Conservation (phyloP, 2,888 invertebrate genomes). For the Caenorhabditis angaria region DNA sequence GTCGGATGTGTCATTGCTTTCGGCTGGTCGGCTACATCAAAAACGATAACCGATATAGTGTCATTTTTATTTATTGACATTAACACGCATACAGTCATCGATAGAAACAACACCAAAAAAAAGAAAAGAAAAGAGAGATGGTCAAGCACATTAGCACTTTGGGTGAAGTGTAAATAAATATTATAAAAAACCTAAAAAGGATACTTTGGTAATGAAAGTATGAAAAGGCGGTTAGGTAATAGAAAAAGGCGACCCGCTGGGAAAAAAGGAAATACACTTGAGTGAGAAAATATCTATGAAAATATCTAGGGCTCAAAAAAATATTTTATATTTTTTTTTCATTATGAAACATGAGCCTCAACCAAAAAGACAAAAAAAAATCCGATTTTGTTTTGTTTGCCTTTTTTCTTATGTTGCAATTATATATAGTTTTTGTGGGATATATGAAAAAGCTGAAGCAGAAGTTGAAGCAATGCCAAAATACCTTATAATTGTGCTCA, state of each 20-base stretch:
- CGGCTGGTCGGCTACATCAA: neutral
- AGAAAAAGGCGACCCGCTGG: neutral
- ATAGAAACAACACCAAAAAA: neutral
- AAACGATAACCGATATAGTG: conserved; percentile 3
- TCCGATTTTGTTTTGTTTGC: neutral
- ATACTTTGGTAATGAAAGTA: conserved; percentile 1
- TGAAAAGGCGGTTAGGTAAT: conserved; percentile 8
- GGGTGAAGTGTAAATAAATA: conserved; percentile 19
- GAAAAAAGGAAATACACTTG: too few species aligned
- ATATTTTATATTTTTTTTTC: too few species aligned
- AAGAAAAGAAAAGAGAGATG: conserved; percentile 12
- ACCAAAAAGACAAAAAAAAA: neutral
- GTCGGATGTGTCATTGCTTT: neutral
- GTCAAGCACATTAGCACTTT: conserved; percentile 29
- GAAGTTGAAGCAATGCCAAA: neutral
- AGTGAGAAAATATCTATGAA: too few species aligned
- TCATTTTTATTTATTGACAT: conserved; percentile 6
- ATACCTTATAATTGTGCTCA: conserved; percentile 4
- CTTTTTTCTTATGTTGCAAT: conserved; percentile 2
- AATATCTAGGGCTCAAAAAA: neutral
- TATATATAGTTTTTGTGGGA: neutral
- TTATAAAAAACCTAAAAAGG: conserved; percentile 17
- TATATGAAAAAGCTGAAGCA: neutral
- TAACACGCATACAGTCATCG: neutral
- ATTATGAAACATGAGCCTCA: neutral